Conservation (phyloP, 1,140 invertebrate species). For the Sweltsa coloradensis region DNA sequence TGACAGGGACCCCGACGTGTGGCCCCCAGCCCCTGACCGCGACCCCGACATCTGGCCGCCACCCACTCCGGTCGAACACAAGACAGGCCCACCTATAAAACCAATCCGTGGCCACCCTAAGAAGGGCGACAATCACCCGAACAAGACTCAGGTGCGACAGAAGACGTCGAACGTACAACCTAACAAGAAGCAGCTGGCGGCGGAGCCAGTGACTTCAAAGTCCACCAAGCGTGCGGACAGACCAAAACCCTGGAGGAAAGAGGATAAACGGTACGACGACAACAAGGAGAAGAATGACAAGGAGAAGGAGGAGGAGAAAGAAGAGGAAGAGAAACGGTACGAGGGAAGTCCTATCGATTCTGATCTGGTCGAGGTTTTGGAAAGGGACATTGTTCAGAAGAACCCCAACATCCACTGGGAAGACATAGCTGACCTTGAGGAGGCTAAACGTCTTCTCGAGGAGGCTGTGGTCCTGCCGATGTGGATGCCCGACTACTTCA, state of each 20-base stretch:
- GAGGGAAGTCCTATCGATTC: conserved; percentile 80
- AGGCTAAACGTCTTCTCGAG: conserved; percentile 89
- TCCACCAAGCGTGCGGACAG: conserved; percentile 25
- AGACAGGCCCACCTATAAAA: conserved; percentile 22
- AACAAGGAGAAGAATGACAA: conserved; percentile 44
- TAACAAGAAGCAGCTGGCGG: conserved; percentile 14
- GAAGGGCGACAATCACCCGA: conserved; percentile 16
- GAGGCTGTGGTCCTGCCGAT: conserved; percentile 97
- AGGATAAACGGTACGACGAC: conserved; percentile 27
- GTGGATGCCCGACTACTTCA: conserved; percentile 98
- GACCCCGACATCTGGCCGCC: conserved; percentile 88
- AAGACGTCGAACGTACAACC: neutral
- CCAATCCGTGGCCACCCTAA: conserved; percentile 1
- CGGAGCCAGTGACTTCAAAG: conserved; percentile 13
- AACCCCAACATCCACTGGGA: conserved; percentile 96
- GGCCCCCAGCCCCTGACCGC: conserved; percentile 59
- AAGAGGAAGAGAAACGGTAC: conserved; percentile 72
- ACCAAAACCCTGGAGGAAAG: conserved; percentile 28
- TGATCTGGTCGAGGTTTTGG: conserved; percentile 88
- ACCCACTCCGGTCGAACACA: conserved; percentile 69
- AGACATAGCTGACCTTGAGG: conserved; percentile 92
- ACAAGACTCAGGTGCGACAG: neutral
- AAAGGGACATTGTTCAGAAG: conserved; percentile 95
- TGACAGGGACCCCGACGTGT: conserved; percentile 54
- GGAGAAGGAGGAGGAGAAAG: conserved; percentile 50